Evolutionary conservation across 2,797 vertebrate genomes (phyloP).

Genomic region (Lophotriccus pileatus): DNA sequence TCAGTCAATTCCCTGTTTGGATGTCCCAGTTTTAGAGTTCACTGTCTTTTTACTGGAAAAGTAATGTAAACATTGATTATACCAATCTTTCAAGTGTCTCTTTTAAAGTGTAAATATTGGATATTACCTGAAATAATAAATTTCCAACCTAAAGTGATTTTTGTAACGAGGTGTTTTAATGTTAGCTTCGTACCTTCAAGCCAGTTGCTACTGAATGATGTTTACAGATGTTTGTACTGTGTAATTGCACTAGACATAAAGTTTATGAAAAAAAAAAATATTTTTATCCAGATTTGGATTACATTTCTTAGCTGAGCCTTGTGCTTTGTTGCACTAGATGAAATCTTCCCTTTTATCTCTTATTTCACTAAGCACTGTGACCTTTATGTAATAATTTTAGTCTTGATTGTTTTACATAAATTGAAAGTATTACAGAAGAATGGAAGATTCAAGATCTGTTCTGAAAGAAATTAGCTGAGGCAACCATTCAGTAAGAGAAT

Average conservation of each 20-base stretch:
- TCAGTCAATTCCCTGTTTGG: background rate
- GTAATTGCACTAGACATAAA: background rate
- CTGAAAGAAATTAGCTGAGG: background rate
- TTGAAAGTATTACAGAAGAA: background rate
- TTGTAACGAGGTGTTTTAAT: background rate
- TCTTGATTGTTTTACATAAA: background rate
- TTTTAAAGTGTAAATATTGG: background rate
- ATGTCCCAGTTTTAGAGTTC: background rate
- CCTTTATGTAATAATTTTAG: background rate
- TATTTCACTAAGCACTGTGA: background rate
- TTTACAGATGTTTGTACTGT: background rate
- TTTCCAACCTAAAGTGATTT: background rate
- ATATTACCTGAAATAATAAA: background rate
- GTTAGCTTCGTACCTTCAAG: background rate
- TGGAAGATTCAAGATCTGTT: background rate
- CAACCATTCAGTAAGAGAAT: background rate
- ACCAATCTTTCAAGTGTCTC: background rate
- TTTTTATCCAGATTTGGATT: background rate
- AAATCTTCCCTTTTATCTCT: background rate
- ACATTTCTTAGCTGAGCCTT: background rate
- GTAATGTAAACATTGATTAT: background rate
- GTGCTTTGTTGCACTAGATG: background rate
- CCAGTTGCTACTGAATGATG: background rate
- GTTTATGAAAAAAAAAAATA: background rate
- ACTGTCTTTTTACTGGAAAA: background rate